Conservation (phyloP, 37 sponge, comb jelly and placozoan species). For the Spongilla lacustris region DNA sequence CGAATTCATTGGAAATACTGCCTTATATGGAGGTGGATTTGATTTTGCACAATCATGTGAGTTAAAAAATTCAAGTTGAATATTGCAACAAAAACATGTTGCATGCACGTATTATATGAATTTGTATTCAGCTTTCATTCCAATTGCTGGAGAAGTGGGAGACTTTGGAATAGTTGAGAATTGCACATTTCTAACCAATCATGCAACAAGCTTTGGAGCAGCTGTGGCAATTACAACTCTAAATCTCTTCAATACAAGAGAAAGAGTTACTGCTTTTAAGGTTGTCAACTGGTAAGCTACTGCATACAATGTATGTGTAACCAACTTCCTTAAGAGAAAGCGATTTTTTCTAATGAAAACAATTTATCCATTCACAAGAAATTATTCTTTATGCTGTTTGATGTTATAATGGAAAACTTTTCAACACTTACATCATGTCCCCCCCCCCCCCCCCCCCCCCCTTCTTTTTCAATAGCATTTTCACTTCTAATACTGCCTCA, state of each 20-base stretch:
- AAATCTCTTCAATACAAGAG: not conserved
- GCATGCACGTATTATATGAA: not conserved
- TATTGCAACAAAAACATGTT: slow-evolving; percentile 1
- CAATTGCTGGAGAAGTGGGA: not conserved
- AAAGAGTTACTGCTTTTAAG: slow-evolving; percentile 10
- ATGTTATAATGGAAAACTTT: too few relatives aligned
- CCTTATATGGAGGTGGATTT: slow-evolving; percentile 32
- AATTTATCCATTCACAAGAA: too few relatives aligned
- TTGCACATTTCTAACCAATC: slow-evolving; percentile 19
- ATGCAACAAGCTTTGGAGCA: slow-evolving; percentile 28
- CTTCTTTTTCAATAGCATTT: not conserved
- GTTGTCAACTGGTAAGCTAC: slow-evolving; percentile 32
- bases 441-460: too few relatives aligned
- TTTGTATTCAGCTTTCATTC: slow-evolving; percentile 22
- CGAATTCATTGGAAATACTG: slow-evolving; percentile 9
- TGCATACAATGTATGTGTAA: not conserved
- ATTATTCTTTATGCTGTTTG: too few relatives aligned
- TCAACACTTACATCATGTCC: too few relatives aligned
- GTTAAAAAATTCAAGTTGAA: not conserved
- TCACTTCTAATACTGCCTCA: not conserved
- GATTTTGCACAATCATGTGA: slow-evolving; percentile 25
- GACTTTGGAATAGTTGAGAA: slow-evolving; percentile 15
- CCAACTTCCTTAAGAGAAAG: too few relatives aligned
- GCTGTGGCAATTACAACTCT: slow-evolving; percentile 28
- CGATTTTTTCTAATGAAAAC: too few relatives aligned